Conservation (phyloP, 2,113 vertebrate genomes). For the Pseudolaguvia tuberculata region DNA sequence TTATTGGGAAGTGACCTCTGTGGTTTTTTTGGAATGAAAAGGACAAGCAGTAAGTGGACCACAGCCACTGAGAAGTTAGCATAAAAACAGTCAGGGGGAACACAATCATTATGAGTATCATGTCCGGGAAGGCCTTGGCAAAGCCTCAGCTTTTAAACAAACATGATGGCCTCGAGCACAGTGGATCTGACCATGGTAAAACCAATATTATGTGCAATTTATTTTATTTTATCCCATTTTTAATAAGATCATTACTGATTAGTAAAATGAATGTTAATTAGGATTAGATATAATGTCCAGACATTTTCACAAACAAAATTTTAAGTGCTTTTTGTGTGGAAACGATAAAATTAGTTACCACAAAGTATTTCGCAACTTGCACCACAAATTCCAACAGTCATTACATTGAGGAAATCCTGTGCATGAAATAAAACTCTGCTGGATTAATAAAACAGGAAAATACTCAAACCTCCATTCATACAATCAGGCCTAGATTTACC, state of each 20-base stretch:
- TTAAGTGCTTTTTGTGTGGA: slow-evolving; percentile 11
- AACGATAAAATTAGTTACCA: slow-evolving; percentile 47
- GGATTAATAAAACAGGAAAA: slow-evolving; percentile 58
- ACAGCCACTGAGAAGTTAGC: slow-evolving; percentile 18
- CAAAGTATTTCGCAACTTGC: slow-evolving; percentile 69
- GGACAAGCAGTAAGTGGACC: slow-evolving; percentile 15
- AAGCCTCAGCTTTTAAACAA: slow-evolving; percentile 68
- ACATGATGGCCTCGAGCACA: slow-evolving; percentile 64
- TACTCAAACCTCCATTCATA: slow-evolving; percentile 35
- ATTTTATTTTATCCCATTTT: slow-evolving; percentile 66
- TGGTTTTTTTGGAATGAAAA: slow-evolving; percentile 27
- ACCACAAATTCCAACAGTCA: slow-evolving; percentile 65
- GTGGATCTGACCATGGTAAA: slow-evolving; percentile 70
- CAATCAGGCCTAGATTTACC: no score
- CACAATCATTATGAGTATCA: slow-evolving; percentile 41
- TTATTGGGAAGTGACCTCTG: slow-evolving; percentile 34
- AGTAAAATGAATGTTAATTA: background rate
- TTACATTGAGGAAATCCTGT: slow-evolving; percentile 56
- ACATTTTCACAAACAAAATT: background rate
- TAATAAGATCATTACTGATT: slow-evolving; percentile 25
- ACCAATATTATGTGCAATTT: slow-evolving; percentile 69
- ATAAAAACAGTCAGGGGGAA: slow-evolving; percentile 40
- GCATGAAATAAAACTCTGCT: slow-evolving; percentile 55
- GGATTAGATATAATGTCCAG: background rate
- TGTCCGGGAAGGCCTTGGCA: slow-evolving; percentile 58